A percentile compares a stretch with the other conserved stretches of the same genome.
Evolutionary conservation across 1,140 invertebrate species (phyloP).

Genomic region (Stegodyphus dumicola): DNA sequence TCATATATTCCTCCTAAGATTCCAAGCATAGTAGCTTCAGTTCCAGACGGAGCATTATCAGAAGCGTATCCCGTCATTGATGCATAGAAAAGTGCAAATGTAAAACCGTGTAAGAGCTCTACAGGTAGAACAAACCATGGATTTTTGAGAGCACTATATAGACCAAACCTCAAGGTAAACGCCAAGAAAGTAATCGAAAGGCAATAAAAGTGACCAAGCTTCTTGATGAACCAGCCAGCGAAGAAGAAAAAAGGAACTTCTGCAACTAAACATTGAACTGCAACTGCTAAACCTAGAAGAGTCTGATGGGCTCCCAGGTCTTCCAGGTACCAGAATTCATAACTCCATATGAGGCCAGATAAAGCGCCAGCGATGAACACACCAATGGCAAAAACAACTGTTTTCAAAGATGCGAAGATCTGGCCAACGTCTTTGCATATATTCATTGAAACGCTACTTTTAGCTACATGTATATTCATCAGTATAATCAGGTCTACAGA

Average conservation of each 20-base stretch:
- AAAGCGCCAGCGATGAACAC: slow-evolving; percentile 84
- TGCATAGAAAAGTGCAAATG: slow-evolving; percentile 88
- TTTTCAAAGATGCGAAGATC: slow-evolving; percentile 74
- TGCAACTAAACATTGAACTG: slow-evolving; percentile 84
- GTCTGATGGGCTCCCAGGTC: slow-evolving; percentile 72
- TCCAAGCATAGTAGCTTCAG: slow-evolving; percentile 81
- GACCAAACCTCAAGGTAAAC: slow-evolving; percentile 80
- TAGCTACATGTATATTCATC: slow-evolving; percentile 44
- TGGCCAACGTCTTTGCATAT: slow-evolving; percentile 71
- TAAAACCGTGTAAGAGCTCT: slow-evolving; percentile 86
- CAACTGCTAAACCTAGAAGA: slow-evolving; percentile 81
- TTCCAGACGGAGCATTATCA: slow-evolving; percentile 84
- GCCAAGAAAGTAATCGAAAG: slow-evolving; percentile 84
- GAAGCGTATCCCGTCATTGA: slow-evolving; percentile 89
- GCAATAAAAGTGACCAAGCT: slow-evolving; percentile 82
- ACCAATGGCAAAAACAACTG: slow-evolving; percentile 79
- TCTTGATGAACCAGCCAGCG: slow-evolving; percentile 82
- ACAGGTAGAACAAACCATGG: slow-evolving; percentile 86
- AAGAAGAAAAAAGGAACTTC: slow-evolving; percentile 89
- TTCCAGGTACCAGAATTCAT: slow-evolving; percentile 71
- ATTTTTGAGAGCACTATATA: slow-evolving; percentile 83
- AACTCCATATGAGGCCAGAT: slow-evolving; percentile 86
- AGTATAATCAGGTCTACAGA: slow-evolving; percentile 70
- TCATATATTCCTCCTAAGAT: slow-evolving; percentile 71
- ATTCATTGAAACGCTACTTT: slow-evolving; percentile 22